Evolutionary conservation across 2,888 invertebrate genomes (phyloP), one percentile per base, ranked within the genome.

Genomic region (Agriopis marginaria): DNA sequence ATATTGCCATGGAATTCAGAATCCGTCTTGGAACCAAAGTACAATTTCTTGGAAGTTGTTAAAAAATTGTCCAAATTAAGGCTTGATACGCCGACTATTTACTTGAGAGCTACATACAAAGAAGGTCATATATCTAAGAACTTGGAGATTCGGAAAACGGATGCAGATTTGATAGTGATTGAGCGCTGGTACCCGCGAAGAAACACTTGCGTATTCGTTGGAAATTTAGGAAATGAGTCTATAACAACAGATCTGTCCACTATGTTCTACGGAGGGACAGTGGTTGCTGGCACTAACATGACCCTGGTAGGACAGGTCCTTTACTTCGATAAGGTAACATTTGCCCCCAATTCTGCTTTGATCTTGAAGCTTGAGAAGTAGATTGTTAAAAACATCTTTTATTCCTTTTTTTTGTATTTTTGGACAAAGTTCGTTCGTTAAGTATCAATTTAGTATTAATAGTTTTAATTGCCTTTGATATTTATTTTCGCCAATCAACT

Each of bases 151-250:
- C 95, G 96, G 70, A 95, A 95, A 81, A 95, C 95, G 40, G 93
- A 95, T 50, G 95, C 95, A 55, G 95, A 96, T 80, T 94, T 97
- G 56, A 90, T 98, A 3, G 95, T 97, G 17, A 89, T 96, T 59
- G 97, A 98, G 82, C 94, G 98, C 56, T 96, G 96, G 95, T 97
- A 96, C 87, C 97, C 97, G 0, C 95, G 98, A 14, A 95, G 97
- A 68, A 96, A 97, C 82, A 96, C 97, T 0, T 97, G 96, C 82
- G 96, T 97, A 0, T 95, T 97, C 70, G 95, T 97, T 0, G 96
- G 96, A 1, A 98, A 98, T 91, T 94, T 97, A 3, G 97, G 97
- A 0, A 90, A 86, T 50, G 85, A 85, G 9, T 89, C 95, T 17
- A 95, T 96, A 50, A 95, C 95, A 1, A 96, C 96, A 63, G 97